phyloP scores from a whole-genome alignment of 2,113 vertebrate species.

The Chrysochloris asiatica region DNA sequence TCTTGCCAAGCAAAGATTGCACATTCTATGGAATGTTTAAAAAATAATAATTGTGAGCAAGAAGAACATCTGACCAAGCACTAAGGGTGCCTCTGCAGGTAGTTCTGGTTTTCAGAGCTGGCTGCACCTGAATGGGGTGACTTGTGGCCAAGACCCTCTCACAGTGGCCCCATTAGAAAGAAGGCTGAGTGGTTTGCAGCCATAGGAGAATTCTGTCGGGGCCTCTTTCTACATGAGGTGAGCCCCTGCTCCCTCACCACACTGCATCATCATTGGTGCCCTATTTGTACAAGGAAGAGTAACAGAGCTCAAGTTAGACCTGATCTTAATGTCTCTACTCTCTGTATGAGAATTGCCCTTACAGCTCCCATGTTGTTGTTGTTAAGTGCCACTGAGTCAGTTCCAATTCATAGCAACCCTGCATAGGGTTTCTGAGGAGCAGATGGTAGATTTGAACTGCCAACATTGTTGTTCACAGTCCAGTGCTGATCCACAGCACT shows the following conservation, averaged over 20 bases:
- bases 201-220: not conserved
- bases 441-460: too few relatives aligned
- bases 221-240: not conserved
- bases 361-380: too few relatives aligned
- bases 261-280: not conserved
- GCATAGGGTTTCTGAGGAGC: too few relatives aligned
- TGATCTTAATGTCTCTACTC: not conserved
- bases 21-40: not conserved
- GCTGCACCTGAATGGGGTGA: not conserved
- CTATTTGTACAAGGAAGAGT: not conserved
- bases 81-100: not conserved
- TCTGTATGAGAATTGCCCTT: not conserved
- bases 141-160: not conserved
- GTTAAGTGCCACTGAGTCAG: too few relatives aligned
- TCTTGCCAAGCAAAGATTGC: not conserved
- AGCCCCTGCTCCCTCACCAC: rapidly evolving
- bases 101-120: not conserved
- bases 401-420: too few relatives aligned
- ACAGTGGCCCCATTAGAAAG: not conserved
- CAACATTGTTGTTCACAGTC: too few relatives aligned
- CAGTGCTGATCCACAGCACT: too few relatives aligned
- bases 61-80: not conserved
- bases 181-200: not conserved
- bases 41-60: not conserved
- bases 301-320: rapidly evolving